Evolutionary conservation across 2,113 vertebrate species (phyloP), one percentile per base, ranked within the genome.

Genomic region (Carassius auratus): DNA sequence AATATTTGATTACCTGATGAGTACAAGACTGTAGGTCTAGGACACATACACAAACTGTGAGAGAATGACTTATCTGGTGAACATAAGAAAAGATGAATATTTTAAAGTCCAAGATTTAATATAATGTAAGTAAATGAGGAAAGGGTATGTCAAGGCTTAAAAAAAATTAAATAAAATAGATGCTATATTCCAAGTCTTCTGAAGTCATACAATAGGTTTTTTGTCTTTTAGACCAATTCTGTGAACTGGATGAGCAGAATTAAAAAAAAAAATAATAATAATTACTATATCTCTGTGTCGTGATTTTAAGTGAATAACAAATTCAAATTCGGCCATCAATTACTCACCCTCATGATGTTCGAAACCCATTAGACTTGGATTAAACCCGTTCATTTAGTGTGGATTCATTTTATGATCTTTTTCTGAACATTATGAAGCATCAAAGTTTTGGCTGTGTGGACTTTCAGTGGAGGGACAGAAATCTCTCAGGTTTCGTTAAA

Each of bases 1-100:
- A 90, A 87, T 89, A 75, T 91, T 92, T 93, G 92, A 92, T 92
- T 92, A 91, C 91, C 92, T 93, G 91, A 93, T 93, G 86, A 93
- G 90, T 92, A 45, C 73, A 77, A 74, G 26, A 52, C n/a, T 55
- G 59, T 52, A 48, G 21, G 23, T 17, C 30, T 33, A 52, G 61
- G 12, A 52, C 38, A 69, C 64, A 75, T 48, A 74, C 57, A 59
- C 42, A 62, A 45, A 59, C 36, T 59, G 26, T n/a, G 64, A 76
- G 26, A 48, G 33, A 61, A 61, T n/a, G 4, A 38, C 71, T 78
- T 13, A 23, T 8, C 30, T 1, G 19, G 8, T 15, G 73, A 48
- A 48, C 12, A 48, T 3, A 75, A 75, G 45, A 50, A 42, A 42
- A 21, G 17, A 19, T 73, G 36, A 73, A 75, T 50, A 48, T 75